Evolutionary conservation across 2,113 vertebrate genomes (phyloP), one percentile per base, ranked within the genome.

Genomic region (Colossoma macropomum): DNA sequence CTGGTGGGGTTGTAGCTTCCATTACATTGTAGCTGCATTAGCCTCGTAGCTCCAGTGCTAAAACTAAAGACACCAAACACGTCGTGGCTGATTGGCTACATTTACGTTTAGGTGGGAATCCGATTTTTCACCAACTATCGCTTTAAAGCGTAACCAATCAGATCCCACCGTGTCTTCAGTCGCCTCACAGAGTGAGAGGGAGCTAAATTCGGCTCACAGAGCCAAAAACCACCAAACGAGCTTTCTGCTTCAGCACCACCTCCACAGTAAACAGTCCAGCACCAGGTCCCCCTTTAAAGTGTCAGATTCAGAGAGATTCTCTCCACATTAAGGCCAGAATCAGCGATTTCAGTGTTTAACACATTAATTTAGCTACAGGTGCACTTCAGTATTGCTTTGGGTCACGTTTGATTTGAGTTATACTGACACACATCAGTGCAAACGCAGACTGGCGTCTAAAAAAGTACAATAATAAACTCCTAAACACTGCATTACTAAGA

Each of bases 91-190:
- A 45, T 45, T 9, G 5, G 1, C 41, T 10, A 45, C 41, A 45
- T 45, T 10, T 45, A 9, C 4, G 41, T 1, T 10, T 8, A 5
- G 9, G 41, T 45, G 41, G 9, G 9, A 45, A 45, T 45, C 9
- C 9, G 4, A 45, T 45, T 45, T 45, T 9, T 9, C 10, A 11
- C 41, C 41, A 6, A 6, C 41, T 11, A 11, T 45, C 41, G 41
- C 41, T 45, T 45, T 45, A 45, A 9, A 45, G 10, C 41, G 34
- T 68, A 65, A 60, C 41, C 4, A 9, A 3, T 45, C 7, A 12
- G 79, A 81, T 30, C 25, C 62, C 25, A 86, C 16, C 63, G 62
- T 28, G 45, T 75, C 82, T 32, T 54, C 0, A 16, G 21, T 30
- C 25, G 28, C 27, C 27, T 19, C 16, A 25, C 28, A 3, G 27